Evolutionary conservation across 2,797 vertebrate species (phyloP), one percentile per base, ranked within the genome.

Genomic region (Helostoma temminkii): DNA sequence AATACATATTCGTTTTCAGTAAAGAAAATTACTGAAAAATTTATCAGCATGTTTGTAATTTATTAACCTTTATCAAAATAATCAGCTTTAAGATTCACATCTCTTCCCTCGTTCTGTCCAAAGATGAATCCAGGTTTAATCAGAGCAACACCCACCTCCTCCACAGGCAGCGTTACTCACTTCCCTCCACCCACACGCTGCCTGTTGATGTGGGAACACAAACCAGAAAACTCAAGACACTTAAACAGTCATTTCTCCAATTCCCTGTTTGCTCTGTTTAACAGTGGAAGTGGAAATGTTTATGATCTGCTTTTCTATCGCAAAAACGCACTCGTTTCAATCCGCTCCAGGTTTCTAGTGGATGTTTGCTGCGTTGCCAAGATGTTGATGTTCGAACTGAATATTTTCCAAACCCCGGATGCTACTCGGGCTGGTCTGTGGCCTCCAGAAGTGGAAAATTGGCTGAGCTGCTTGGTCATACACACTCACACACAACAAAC

Each of bases 151-250:
- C 25, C 70, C 68, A 15, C 73, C 57, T 66, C 45, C 54, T 64
- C 11, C 1, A 46, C 63, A 52, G 66, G 19, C 32, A 64, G 1
- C 16, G 11, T 73, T 57, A 67, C 65, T 76, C 82, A 74, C 52
- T 55, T 78, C 36, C 71, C 74, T 74, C 59, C 65, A 18, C 64
- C 1, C 24, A 45, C 62, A 12, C 30, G 21, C 32, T 26, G 22
- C 14, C 52, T 10, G 52, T 54, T 46, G 42, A 75, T 59, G 19
- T 6, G 11, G 9, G 6, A 52, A 71, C 16, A 61, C 60, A 25
- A 36, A 47, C 25, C 46, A 57, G 58, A 64, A 49, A 54, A 30
- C 39, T 61, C 43, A 26, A 43, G 43, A 67, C 55, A 52, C 52
- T 10, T 42, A 66, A 48, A 68, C 48, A 60, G 18, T 48, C 24